phyloP scores from a whole-genome alignment of 2,113 vertebrate species.

The Scopus umbretta region DNA sequence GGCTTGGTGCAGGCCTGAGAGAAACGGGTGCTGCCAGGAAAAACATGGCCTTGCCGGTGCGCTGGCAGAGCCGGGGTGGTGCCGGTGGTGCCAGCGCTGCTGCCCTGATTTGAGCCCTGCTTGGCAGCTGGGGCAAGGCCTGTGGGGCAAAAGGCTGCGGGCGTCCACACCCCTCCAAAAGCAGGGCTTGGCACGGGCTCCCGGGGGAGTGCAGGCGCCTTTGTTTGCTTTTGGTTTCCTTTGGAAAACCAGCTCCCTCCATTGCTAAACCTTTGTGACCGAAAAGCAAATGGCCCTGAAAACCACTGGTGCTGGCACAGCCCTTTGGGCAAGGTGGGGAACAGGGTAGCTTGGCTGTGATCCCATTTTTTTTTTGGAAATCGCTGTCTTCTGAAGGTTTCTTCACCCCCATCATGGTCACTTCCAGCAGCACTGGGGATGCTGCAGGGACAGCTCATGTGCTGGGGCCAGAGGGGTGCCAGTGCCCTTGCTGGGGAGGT shows the following conservation, averaged over 20 bases:
- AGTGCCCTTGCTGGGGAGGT: accelerated
- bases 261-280: neutral
- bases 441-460: accelerated
- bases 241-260: neutral
- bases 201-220: neutral
- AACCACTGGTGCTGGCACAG: neutral
- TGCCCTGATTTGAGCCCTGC: neutral
- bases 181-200: neutral
- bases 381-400: neutral
- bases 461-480: neutral
- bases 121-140: neutral
- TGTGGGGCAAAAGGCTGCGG: neutral
- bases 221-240: conserved; percentile 12
- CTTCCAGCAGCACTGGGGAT: neutral
- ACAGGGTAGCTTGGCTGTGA: neutral
- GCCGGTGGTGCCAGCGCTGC: neutral
- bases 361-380: neutral
- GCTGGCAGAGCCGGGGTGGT: neutral
- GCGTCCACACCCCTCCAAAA: neutral
- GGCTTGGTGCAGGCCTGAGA: neutral
- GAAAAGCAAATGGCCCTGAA: neutral
- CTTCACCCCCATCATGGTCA: accelerated
- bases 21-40: neutral
- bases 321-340: neutral
- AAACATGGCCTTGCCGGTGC: neutral